Evolutionary conservation across 2,888 invertebrate species (phyloP), one percentile per base, ranked within the genome.

Genomic region (Azorinus chamasolen): DNA sequence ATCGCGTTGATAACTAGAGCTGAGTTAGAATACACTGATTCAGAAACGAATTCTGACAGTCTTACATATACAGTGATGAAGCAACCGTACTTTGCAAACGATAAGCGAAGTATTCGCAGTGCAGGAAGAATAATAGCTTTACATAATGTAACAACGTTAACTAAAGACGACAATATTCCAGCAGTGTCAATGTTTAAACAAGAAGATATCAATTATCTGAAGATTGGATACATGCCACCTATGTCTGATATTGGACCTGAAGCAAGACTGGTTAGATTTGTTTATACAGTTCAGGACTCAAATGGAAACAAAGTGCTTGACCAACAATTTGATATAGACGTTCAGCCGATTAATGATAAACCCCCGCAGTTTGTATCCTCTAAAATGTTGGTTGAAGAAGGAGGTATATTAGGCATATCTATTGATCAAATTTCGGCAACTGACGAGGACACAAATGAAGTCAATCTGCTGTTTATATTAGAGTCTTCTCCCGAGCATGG

Each of bases 221-320:
- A 91, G 86, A 88, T 93, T 4, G 92, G 89, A 16, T 93, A 93
- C 78, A 88, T 93, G 81, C 93, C 93, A 1, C 92, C 93, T 0
- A 46, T 81, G 45, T 75, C 81, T 18, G 93, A 93, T 65, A 91
- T 93, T 12, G 93, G 93, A 5, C 89, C 92, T 0, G 87, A 89
- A 57, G 84, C 89, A 0, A 72, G 88, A 24, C 79, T 89, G 18
- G 89, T 91, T 12, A 66, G 89, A n/a, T 85, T 92, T 78, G 87
- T 89, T 3, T 92, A 90, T 83, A 89, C 90, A 27, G 91, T 92
- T 12, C 87, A 88, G 57, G 92, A 92, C 65, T 86, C 88, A 14
- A 87, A 88, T 58, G 88, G 88, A 16, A 92, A 92, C 79, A 87
- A 88, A 64, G 88, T 90, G 3, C 76, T 83, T 3, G 87, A 88